Conservation (phyloP, 2,113 vertebrate genomes). For the Pithys albifrons region DNA sequence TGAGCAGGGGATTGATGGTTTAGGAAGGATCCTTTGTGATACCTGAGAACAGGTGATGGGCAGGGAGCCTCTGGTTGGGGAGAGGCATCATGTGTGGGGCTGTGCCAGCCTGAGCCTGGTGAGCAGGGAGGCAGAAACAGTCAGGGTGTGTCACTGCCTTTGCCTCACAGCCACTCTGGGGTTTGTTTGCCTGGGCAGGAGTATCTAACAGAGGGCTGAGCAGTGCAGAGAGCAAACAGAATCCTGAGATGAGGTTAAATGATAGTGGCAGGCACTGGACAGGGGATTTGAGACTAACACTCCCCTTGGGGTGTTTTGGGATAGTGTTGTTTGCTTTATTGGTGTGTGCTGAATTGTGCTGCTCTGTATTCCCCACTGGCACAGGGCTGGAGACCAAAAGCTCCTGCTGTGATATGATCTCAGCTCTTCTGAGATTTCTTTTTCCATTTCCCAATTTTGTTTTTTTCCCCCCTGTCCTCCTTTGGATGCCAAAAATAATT, state of each 20-base stretch:
- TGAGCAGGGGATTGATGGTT: not conserved
- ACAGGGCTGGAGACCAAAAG: not conserved
- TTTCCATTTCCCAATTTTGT: not conserved
- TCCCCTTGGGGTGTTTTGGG: not conserved
- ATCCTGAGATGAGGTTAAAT: not conserved
- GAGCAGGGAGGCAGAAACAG: fast-evolving
- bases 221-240: not conserved
- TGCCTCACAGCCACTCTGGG: not conserved
- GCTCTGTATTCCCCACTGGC: not conserved
- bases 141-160: not conserved
- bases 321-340: not conserved
- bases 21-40: not conserved
- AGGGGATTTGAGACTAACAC: fast-evolving
- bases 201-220: not conserved
- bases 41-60: too few relatives aligned
- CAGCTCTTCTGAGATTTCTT: not conserved
- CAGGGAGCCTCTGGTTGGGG: not conserved
- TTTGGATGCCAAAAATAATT: not conserved
- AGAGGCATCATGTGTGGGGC: not conserved
- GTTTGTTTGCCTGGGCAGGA: not conserved
- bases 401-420: not conserved
- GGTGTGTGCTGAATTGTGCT: not conserved
- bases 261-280: not conserved
- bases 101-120: not conserved
- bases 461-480: not conserved